Evolutionary conservation across 1,140 invertebrate species (phyloP), one percentile per base, ranked within the genome.

Genomic region (Drosophila bipectinata): DNA sequence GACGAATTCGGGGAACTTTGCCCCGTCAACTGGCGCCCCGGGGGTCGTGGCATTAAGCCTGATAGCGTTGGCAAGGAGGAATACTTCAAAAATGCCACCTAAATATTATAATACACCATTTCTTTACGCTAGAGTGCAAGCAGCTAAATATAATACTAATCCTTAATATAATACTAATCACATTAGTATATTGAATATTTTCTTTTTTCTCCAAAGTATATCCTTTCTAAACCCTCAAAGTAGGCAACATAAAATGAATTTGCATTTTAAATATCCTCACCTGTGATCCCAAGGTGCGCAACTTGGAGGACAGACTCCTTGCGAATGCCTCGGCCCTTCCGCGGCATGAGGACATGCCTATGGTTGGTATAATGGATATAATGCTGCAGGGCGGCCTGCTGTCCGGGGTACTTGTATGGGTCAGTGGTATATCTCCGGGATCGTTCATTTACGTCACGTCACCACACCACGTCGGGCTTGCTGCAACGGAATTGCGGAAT

Each of bases 1-100:
- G 98, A 99, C 91, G 95, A 96, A 87, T 95, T 98, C 91, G 98
- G 98, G 15, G 98, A 99, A 92, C 98, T 99, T 24, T 99, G 98
- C 92, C 98, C 98, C 0, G 98, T 98, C 12, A 98, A 98, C 62
- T 93, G 94, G 80, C 97, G 97, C 89, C 97, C 98, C 21, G 99
- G 78, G 0, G 28, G 58, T 3, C 66, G 37, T 37, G 14, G 63
- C 15, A 76, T 85, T 28, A 61, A 71, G 47, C 15, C 59, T 0
- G 28, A 61, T 14, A 6, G 10, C 3, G 0, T 30, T 8, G 64
- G 64, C 30, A 66, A 44, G 21, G 44, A 55, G 0, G 82, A 87
- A 1, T 87, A 88, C 44, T 87, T 87, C 18, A 72, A 68, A 10
- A 1, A 68, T 41, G 78, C 82, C 6, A 4, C 0, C 6, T 87